These are phyloP conservation scores for Antheraea mylitta DNA, from an alignment of 1,140 invertebrate species.

Conservation along the genomic window DNA sequence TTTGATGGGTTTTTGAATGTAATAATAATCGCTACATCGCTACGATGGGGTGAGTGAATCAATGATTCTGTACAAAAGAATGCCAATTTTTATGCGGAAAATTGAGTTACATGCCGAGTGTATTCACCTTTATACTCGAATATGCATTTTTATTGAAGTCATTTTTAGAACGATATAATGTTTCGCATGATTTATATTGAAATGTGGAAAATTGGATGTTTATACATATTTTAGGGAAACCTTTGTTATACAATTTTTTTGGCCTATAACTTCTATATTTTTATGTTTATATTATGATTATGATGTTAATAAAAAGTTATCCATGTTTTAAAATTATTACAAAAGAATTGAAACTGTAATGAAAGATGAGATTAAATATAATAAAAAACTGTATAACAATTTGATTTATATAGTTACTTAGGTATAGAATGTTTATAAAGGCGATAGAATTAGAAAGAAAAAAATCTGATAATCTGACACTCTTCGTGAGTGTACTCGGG, in stretches of 20 bases:
- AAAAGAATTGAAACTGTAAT: too few relatives aligned
- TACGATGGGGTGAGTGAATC: conserved; percentile 64
- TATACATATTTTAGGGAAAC: not conserved
- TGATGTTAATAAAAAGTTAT: too few relatives aligned
- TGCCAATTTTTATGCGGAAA: conserved; percentile 73
- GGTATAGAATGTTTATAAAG: too few relatives aligned
- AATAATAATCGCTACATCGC: conserved; percentile 74
- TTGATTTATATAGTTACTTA: too few relatives aligned
- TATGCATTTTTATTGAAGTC: conserved; percentile 21
- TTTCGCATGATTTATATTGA: conserved; percentile 1
- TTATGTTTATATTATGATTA: not conserved
- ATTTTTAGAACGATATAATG: conserved; percentile 23
- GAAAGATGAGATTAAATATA: too few relatives aligned
- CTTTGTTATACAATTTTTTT: not conserved
- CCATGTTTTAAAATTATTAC: too few relatives aligned
- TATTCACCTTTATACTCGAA: conserved; percentile 47
- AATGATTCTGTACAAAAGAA: conserved; percentile 69
- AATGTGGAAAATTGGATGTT: not conserved
- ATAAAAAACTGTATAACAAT: too few relatives aligned
- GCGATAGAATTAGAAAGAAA: too few relatives aligned
- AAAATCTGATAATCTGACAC: too few relatives aligned
- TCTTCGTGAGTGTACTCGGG: too few relatives aligned
- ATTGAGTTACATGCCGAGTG: conserved; percentile 62
- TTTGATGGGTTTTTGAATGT: conserved; percentile 77
- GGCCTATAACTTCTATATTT: too few relatives aligned